Conservation (phyloP, 2,797 vertebrate genomes). For the Acipenser oxyrinchus region DNA sequence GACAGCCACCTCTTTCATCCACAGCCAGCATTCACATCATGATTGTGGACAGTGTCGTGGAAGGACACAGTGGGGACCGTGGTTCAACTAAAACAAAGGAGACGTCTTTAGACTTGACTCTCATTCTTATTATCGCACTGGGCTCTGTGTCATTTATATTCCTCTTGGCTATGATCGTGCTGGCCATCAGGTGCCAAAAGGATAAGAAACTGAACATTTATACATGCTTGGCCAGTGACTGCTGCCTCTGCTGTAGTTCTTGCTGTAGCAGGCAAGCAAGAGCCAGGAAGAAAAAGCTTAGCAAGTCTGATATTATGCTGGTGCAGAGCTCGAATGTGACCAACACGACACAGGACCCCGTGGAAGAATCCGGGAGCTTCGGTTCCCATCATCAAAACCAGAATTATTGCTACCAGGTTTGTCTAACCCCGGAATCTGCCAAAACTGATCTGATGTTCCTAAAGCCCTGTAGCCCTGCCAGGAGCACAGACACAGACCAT, state of each 20-base stretch:
- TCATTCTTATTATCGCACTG: slow-evolving; percentile 92
- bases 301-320: slow-evolving; percentile 96
- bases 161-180: slow-evolving; percentile 93
- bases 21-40: slow-evolving; percentile 78
- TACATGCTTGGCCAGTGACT: slow-evolving; percentile 82
- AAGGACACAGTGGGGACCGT: slow-evolving; percentile 49
- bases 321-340: slow-evolving; percentile 81
- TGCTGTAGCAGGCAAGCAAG: slow-evolving; percentile 80
- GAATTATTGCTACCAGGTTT: slow-evolving; percentile 98
- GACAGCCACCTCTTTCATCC: slow-evolving; percentile 89
- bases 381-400: slow-evolving; percentile 86
- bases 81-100: slow-evolving; percentile 66
- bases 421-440: slow-evolving; percentile 93
- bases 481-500: slow-evolving; percentile 84
- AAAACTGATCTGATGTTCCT: slow-evolving; percentile 98
- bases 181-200: slow-evolving; percentile 92
- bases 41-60: slow-evolving; percentile 76
- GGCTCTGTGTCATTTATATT: slow-evolving; percentile 92
- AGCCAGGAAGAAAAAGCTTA: slow-evolving; percentile 91
- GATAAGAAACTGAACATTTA: slow-evolving; percentile 93
- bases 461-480: slow-evolving; percentile 86
- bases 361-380: slow-evolving; percentile 81
- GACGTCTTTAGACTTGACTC: slow-evolving; percentile 78
- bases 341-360: slow-evolving; percentile 65
- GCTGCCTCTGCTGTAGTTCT: slow-evolving; percentile 76